Base-by-base conservation (phyloP, 2,888 invertebrate species). In the Torymus texanus region DNA sequence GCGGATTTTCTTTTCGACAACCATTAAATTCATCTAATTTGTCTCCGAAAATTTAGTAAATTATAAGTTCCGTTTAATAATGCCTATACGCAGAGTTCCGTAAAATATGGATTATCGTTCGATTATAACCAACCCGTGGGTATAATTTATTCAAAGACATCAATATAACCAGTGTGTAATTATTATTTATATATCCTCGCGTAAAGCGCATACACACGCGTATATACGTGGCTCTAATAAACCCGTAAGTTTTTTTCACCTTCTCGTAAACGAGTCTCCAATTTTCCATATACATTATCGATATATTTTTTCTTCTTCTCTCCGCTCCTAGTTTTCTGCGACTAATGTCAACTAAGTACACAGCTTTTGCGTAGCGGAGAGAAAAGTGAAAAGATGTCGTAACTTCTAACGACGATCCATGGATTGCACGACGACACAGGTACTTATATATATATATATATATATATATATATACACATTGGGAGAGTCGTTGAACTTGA, bases 321-420 rank as follows among this genome's bases (percentile, higher is more conserved):
- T 50, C 61, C 70, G 12, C 58, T 16, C n/a, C 29, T 62, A 24
- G 51, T 41, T 73, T 41, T 14, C 56, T 73, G 53, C 53, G 59
- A 59, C 53, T 58, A 75, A 16, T 75, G 59, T 29, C 51, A 66
- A 66, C 66, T 18, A 67, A 68, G 21, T 21, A 50, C 50, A 50
- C 29, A 55, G n/a, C 10, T n/a, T 55, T 5, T 10, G 59, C 66
- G 66, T 66, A 51, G 2, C 61, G 24, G 16, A 1, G 16, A 58
- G 67, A 58, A 66, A 75, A 75, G 41, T 18, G 67, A 75, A 67
- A 75, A 75, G 29, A 67, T 63, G 63, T n/a, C 58, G 58, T 75
- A 75, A 67, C 56, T 16, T 2, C 51, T 41, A 14, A n/a, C 13
- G 18, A 29, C 13, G 53, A 63, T 71, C 18, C 5, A 0, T 5